Base-by-base conservation (phyloP, 2,888 invertebrate genomes). In the Alcis repandata region DNA sequence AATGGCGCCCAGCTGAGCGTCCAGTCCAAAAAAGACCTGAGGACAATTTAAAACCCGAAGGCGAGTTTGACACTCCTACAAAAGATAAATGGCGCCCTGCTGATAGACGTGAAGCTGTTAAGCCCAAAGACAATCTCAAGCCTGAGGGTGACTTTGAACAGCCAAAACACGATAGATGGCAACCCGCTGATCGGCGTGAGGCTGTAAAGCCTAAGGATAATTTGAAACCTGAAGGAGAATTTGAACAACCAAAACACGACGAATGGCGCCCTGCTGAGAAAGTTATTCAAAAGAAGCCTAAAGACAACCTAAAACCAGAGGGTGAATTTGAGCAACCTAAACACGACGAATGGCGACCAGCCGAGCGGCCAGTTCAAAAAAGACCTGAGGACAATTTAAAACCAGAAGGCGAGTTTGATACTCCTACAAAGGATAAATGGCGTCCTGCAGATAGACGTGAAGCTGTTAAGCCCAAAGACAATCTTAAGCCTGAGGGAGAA, bases 381-480 rank as follows among this genome's bases (percentile, higher is more conserved):
- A 64, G 58, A 38, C 69, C 67, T 22, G 11, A 69, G 86, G 71
- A 71, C 38, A 71, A 71, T 67, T 79, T 95, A 0, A 84, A 82
- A 65, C 92, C 94, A 0, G 94, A 93, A 79, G 95, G 94, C 0
- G 93, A 94, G 1, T 94, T 94, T 70, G 89, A 90, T 20, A 77
- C n/a, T n/a, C n/a, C n/a, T n/a, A n/a, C n/a, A n/a, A n/a, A n/a
- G n/a, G 27, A 27, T 6, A 6, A 27, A 6, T 27, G 27, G 27
- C 27, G 27, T 6, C 27, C 27, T 27, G 27, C 27, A 4, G 27
- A 27, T 27, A 27, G 27, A 6, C 27, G 27, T 27, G 27, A 27
- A 27, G 27, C 27, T 27, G 27, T 27, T 6, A 27, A 27, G 27
- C 27, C 27, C 2, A 27, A 27, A 27, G 27, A 27, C 27, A 27